Conservation (phyloP, 2,797 vertebrate genomes). For the Mormyrops attenuatus region DNA sequence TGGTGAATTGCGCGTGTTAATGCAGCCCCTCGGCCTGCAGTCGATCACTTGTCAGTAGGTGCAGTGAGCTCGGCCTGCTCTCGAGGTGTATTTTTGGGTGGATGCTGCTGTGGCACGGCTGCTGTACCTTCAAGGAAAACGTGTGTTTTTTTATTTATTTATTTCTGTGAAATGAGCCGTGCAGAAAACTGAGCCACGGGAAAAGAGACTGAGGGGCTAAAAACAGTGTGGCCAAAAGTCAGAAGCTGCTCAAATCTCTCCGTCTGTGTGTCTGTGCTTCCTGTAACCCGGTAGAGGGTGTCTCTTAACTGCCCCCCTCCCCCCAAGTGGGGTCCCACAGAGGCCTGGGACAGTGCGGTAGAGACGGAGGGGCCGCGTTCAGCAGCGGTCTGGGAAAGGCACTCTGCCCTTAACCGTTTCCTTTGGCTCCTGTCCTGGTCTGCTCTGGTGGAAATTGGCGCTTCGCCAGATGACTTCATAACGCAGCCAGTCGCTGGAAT, state of each 20-base stretch:
- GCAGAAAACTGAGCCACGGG: not conserved
- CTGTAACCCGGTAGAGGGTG: not conserved
- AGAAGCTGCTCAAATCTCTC: not conserved
- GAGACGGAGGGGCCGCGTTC: constrained; percentile 35
- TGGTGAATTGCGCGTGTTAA: not conserved
- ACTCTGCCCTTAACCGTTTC: constrained; percentile 57
- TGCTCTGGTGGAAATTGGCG: constrained; percentile 67
- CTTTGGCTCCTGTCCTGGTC: constrained; percentile 53
- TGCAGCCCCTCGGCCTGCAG: not conserved
- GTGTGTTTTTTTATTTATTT: not conserved
- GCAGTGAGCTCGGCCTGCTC: not conserved
- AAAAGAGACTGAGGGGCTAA: not conserved
- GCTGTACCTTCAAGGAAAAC: not conserved
- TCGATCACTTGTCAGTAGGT: not conserved
- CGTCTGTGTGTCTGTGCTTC: not conserved
- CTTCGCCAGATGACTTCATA: constrained; percentile 69
- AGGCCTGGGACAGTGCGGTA: not conserved
- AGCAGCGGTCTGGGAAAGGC: constrained; percentile 64
- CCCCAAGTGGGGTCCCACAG: not conserved
- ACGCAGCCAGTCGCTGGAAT: constrained; percentile 51
- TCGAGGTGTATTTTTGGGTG: not conserved
- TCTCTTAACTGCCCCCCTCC: not conserved
- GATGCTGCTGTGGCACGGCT: not conserved
- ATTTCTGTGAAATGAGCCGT: not conserved
- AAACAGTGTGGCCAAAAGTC: not conserved